Base-by-base conservation (phyloP, 2,888 invertebrate genomes). In the Buathra laborator region DNA sequence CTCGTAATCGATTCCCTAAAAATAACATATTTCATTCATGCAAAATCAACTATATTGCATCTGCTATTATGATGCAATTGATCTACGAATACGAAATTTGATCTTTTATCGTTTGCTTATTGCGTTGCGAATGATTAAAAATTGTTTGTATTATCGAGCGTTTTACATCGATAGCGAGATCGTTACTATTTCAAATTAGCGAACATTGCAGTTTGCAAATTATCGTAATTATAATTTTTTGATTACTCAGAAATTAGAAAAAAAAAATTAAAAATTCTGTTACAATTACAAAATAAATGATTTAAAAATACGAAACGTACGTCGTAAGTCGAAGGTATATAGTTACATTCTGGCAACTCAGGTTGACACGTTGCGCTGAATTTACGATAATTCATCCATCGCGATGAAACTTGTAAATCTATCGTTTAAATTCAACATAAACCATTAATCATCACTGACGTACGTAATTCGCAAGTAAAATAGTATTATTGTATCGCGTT, bases 1-100 rank as follows among this genome's bases (percentile, higher is more conserved):
- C 72, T 96, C 95, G 88, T 95, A 95, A 14, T 95, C 94, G 7
- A 96, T 96, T 0, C 97, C 97, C 95, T 96, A 90, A 24, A 56
- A 24, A 2, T 19, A 56, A 56, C 56, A 56, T n/a, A 12, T 56
- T 0, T 19, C 9, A 19, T 12, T 56, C 12, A 19, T 19, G 37
- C 12, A 56, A 24, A 9, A 24, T 56, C 19, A 9, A 1, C 16
- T n/a, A 53, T 56, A 19, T 19, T 56, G 10, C 19, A 24, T 56
- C 12, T 5, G 5, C 37, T 37, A 9, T 37, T 37, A 1, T 37
- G 0, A 37, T 7, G 37, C 37, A 37, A 37, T 37, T 37, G 37
- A 7, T 37, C 5, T 37, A 1, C 7, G 37, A 5, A 0, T 37
- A 3, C 6, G 37, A 37, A 37, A 37, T 37, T 37, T 7, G 37